phyloP scores from a whole-genome alignment of 2,113 vertebrate species.

The Otis tarda region DNA sequence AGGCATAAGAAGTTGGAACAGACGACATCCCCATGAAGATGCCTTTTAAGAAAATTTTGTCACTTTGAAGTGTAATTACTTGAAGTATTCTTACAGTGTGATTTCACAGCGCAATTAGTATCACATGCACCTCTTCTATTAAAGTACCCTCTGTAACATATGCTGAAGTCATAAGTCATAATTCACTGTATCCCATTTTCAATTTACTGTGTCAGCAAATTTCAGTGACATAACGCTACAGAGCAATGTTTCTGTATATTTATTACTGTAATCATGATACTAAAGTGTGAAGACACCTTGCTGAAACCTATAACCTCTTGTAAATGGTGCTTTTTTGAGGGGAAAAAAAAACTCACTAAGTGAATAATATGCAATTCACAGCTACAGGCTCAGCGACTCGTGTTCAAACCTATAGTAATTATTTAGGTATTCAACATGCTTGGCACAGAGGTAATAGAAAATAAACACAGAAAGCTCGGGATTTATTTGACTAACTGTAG shows the following conservation, averaged over 20 bases:
- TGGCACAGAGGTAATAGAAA: conserved; percentile 26
- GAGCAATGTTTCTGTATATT: conserved; percentile 54
- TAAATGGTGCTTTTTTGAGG: conserved; percentile 17
- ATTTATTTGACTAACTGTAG: conserved; percentile 23
- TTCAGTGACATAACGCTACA: conserved; percentile 49
- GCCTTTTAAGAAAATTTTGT: conserved; percentile 19
- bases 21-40: not conserved
- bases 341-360: not conserved
- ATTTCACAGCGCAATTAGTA: conserved; percentile 61
- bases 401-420: conserved; percentile 42
- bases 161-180: conserved; percentile 61
- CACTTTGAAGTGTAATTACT: conserved; percentile 48
- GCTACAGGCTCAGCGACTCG: conserved; percentile 10
- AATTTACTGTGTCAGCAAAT: conserved; percentile 52
- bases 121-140: conserved; percentile 21
- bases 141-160: conserved; percentile 37
- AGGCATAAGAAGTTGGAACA: not conserved
- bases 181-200: conserved; percentile 47
- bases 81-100: conserved; percentile 35
- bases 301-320: conserved; percentile 46
- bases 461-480: not conserved
- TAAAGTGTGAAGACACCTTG: conserved; percentile 33
- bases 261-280: conserved; percentile 47
- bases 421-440: conserved; percentile 28
- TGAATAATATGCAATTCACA: conserved; percentile 30